phyloP scores from a whole-genome alignment of 2,797 vertebrate species.

The Channa striata region DNA sequence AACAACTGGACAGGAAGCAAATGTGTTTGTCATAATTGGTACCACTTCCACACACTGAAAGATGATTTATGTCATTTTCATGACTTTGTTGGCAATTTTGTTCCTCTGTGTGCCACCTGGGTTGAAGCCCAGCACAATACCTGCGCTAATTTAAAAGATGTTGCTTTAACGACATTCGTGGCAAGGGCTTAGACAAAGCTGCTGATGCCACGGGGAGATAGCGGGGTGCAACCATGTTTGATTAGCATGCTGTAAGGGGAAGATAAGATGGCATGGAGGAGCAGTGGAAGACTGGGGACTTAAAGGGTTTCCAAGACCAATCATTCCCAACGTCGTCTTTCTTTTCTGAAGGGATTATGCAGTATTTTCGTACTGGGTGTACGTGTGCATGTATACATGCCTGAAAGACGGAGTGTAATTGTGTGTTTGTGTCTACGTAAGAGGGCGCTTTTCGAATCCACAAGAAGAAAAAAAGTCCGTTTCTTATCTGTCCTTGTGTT shows the following conservation, averaged over 20 bases:
- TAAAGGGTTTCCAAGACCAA: conserved; percentile 66
- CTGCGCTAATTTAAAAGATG: conserved; percentile 59
- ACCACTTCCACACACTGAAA: background rate
- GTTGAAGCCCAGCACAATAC: conserved; percentile 39
- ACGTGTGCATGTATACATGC: conserved; percentile 10
- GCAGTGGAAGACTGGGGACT: conserved; percentile 44
- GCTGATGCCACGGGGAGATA: conserved; percentile 65
- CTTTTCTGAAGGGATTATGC: conserved; percentile 58
- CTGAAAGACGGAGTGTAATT: conserved; percentile 8
- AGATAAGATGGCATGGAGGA: conserved; percentile 75
- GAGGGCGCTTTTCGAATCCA: conserved; percentile 47
- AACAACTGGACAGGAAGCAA: background rate
- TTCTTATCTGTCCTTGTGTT: conserved; percentile 76
- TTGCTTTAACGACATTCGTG: conserved; percentile 56
- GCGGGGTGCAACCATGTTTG: conserved; percentile 50
- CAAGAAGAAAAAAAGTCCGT: conserved; percentile 35
- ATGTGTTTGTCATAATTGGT: background rate
- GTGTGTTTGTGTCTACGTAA: conserved; percentile 32
- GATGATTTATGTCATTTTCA: conserved; percentile 6
- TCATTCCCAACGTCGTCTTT: conserved; percentile 63
- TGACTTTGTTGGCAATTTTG: conserved; percentile 7
- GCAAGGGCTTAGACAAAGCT: conserved; percentile 66
- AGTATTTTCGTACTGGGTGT: conserved; percentile 44
- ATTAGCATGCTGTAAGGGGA: conserved; percentile 75
- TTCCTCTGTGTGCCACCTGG: conserved; percentile 6